Evolutionary conservation across 2,888 invertebrate genomes (phyloP).

Genomic region (Stegana nigrithorax): DNA sequence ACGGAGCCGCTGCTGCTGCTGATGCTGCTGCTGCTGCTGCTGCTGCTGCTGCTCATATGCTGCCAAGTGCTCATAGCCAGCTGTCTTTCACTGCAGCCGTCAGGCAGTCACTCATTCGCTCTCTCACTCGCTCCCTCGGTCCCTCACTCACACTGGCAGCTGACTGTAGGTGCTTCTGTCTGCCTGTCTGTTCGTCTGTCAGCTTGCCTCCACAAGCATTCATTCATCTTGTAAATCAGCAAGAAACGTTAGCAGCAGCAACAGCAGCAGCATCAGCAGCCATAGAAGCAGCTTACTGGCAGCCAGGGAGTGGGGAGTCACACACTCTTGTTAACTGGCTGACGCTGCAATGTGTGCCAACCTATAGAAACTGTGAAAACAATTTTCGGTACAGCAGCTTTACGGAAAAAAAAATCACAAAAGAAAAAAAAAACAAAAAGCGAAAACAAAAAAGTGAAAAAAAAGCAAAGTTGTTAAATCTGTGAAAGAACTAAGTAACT

Average conservation of each 20-base stretch:
- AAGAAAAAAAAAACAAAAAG: slow-evolving; percentile 23
- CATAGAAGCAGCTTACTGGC: no score
- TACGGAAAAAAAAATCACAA: background rate
- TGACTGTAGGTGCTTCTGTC: background rate
- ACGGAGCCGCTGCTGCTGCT: no score
- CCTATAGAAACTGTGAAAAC: background rate
- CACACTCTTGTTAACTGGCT: background rate
- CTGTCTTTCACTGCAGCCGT: background rate
- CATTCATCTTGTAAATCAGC: slow-evolving; percentile 2
- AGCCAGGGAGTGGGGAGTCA: background rate
- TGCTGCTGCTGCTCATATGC: no score
- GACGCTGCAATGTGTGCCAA: background rate
- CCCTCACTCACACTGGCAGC: background rate
- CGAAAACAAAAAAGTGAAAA: slow-evolving; percentile 14
- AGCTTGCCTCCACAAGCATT: background rate
- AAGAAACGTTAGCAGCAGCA: no score
- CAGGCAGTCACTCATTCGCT: background rate
- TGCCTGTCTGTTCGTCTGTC: background rate
- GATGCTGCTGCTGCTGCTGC: no score
- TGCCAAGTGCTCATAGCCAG: no score
- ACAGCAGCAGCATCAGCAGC: no score
- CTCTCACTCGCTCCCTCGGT: background rate
- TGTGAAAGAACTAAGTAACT: slow-evolving; percentile 23
- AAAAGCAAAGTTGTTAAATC: slow-evolving; percentile 9
- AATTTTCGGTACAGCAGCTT: background rate